phyloP scores from a whole-genome alignment of 2,888 invertebrate genomes.

The Limnephilus lunatus region DNA sequence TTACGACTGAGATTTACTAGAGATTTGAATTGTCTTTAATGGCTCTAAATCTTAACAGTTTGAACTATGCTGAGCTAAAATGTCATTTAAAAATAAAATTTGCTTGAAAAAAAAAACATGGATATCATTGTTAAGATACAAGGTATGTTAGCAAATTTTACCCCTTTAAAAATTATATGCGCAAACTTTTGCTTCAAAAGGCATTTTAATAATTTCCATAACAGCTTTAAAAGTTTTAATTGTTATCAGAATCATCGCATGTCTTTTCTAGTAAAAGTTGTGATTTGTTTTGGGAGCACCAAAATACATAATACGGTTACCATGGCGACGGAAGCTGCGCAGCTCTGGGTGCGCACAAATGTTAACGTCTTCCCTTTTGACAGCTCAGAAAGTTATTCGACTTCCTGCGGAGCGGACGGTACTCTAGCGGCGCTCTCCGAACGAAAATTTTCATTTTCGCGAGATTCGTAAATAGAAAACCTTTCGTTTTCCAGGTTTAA shows the following conservation, averaged over 20 bases:
- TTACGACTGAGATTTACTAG: too few species aligned
- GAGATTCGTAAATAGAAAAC: background rate
- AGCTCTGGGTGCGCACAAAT: conserved; percentile 23
- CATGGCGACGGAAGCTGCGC: conserved; percentile 35
- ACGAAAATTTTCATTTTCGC: background rate
- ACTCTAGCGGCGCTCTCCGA: background rate
- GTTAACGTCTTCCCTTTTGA: background rate
- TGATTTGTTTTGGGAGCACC: background rate
- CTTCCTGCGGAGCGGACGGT: conserved; percentile 2
- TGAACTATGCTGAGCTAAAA: too few species aligned
- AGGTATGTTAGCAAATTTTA: background rate
- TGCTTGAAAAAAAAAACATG: background rate
- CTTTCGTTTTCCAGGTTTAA: background rate
- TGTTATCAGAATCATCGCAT: background rate
- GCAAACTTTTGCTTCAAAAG: background rate
- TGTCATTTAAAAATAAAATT: background rate
- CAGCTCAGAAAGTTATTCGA: background rate
- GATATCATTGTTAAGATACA: background rate
- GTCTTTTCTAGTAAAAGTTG: background rate
- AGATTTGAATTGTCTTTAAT: too few species aligned
- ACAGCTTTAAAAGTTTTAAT: background rate
- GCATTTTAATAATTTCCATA: background rate
- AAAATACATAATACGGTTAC: background rate
- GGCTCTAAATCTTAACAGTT: too few species aligned
- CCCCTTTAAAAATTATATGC: background rate